Conservation (phyloP, 2,888 invertebrate genomes). For the Mimas tiliae region DNA sequence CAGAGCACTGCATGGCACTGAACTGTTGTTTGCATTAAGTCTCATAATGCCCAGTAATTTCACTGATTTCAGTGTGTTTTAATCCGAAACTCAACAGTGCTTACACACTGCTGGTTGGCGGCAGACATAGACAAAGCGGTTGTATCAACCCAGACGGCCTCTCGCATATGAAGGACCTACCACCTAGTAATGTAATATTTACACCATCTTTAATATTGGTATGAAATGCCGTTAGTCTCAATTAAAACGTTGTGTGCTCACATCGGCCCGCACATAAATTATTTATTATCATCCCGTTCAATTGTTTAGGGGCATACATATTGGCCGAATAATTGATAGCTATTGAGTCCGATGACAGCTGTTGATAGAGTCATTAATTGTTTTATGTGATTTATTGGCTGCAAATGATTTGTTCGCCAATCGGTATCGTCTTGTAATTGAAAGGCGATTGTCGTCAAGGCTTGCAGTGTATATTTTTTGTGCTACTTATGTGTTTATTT, state of each 20-base stretch:
- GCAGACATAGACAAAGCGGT: too few relatives aligned
- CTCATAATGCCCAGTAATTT: too few relatives aligned
- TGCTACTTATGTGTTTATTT: not conserved
- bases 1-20: too few relatives aligned
- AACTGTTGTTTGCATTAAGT: too few relatives aligned
- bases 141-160: too few relatives aligned
- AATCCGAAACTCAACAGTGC: too few relatives aligned
- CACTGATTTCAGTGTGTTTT: too few relatives aligned
- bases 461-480: not conserved
- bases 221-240: conserved; percentile 53
- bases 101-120: too few relatives aligned
- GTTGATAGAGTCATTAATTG: conserved; percentile 30
- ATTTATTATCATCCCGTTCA: conserved; percentile 48
- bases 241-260: conserved; percentile 47
- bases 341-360: conserved; percentile 31
- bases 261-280: conserved; percentile 53
- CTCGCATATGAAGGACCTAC: too few relatives aligned
- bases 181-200: too few relatives aligned
- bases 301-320: conserved; percentile 54
- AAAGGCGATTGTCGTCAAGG: conserved; percentile 6
- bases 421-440: conserved; percentile 15
- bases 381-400: conserved; percentile 26
- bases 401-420: conserved; percentile 20
- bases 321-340: conserved; percentile 40
- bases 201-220: conserved; percentile 19